Conservation (phyloP, 1,140 invertebrate species). For the Aphaenogaster ashmeadi region DNA sequence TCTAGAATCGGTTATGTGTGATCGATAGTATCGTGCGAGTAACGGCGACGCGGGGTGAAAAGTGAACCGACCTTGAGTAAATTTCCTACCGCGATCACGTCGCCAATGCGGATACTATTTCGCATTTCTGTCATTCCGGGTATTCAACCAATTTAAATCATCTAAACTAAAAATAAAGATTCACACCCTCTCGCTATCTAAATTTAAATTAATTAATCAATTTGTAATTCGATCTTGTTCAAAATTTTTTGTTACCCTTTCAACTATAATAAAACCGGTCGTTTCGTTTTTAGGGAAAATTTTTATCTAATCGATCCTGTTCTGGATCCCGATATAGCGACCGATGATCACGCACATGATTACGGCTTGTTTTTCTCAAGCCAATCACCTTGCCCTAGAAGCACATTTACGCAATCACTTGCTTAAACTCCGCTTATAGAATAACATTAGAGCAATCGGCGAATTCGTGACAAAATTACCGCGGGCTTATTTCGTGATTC, state of each 20-base stretch:
- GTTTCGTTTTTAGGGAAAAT: not conserved
- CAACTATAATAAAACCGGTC: not conserved
- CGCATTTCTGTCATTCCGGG: not conserved
- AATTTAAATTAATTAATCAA: constrained; percentile 21
- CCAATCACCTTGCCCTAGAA: constrained; percentile 32
- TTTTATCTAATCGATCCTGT: not conserved
- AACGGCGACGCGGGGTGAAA: constrained; percentile 75
- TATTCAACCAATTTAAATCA: not conserved
- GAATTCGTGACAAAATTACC: constrained; percentile 58
- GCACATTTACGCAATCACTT: not conserved
- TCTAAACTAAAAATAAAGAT: not conserved
- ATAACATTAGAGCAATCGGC: constrained; percentile 13
- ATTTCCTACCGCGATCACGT: constrained; percentile 8
- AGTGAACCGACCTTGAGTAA: constrained; percentile 82
- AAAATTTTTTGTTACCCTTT: not conserved
- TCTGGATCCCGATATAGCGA: not conserved
- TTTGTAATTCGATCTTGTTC: not conserved
- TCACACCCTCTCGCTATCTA: not conserved
- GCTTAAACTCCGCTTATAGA: constrained; percentile 12
- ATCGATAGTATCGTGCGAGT: constrained; percentile 58
- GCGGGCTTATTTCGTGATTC: not conserved
- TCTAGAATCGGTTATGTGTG: constrained; percentile 64
- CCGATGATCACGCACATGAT: not conserved
- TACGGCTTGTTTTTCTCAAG: constrained; percentile 14
- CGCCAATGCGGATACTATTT: not conserved